Conservation (phyloP, 2,888 invertebrate species). For the Troglohyphantes excavatus region DNA sequence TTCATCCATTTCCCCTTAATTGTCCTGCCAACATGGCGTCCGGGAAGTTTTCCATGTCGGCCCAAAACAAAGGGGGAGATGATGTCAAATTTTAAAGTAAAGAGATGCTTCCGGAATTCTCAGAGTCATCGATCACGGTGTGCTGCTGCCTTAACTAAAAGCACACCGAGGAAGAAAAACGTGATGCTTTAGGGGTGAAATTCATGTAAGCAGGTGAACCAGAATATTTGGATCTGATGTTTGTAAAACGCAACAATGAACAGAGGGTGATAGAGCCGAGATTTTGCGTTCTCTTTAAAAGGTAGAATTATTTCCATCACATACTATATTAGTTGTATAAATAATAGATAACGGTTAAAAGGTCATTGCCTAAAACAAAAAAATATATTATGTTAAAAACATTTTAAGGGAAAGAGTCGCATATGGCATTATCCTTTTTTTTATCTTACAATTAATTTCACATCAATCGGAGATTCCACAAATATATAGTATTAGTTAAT, state of each 20-base stretch:
- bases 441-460: too few relatives aligned
- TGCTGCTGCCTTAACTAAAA: neutral
- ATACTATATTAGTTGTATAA: too few relatives aligned
- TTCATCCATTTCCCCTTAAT: neutral
- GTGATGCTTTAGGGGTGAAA: neutral
- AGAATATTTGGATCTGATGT: neutral
- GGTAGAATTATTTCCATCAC: too few relatives aligned
- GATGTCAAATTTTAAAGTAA: conserved; percentile 3
- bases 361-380: too few relatives aligned
- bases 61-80: neutral
- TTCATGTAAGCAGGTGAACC: neutral
- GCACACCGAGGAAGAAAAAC: neutral
- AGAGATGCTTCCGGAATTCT: conserved; percentile 2
- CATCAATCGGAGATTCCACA: too few relatives aligned
- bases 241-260: neutral
- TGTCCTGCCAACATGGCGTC: conserved; percentile 2
- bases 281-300: too few relatives aligned
- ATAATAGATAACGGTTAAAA: too few relatives aligned
- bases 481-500: too few relatives aligned
- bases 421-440: too few relatives aligned
- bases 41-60: neutral
- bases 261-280: too few relatives aligned
- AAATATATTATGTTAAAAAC: too few relatives aligned
- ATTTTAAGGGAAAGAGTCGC: too few relatives aligned
- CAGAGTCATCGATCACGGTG: neutral